phyloP scores from a whole-genome alignment of 2,113 vertebrate species.

The Mesocricetus auratus region DNA sequence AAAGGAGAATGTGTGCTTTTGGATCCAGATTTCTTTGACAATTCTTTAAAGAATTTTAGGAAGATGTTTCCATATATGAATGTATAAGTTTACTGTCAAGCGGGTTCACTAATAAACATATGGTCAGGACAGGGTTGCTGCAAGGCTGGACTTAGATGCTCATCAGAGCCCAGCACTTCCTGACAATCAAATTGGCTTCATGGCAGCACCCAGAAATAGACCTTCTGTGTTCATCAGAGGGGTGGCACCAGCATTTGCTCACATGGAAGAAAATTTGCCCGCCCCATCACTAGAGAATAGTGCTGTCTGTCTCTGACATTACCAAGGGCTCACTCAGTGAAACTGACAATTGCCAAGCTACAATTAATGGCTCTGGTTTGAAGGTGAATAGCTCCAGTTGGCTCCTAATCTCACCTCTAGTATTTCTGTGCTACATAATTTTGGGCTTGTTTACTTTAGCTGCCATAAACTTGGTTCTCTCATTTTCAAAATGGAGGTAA shows the following conservation, averaged over 20 bases:
- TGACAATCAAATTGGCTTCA: background rate
- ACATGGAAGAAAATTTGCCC: background rate
- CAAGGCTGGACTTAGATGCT: background rate
- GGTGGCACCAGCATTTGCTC: background rate
- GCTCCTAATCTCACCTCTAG: background rate
- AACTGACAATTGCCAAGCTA: background rate
- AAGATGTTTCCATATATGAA: background rate
- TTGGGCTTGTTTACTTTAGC: background rate
- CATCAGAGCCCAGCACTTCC: background rate
- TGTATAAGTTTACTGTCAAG: background rate
- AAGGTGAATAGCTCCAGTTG: background rate
- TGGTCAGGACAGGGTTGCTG: too few species aligned
- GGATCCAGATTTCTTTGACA: background rate
- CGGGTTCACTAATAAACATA: background rate
- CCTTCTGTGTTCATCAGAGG: background rate
- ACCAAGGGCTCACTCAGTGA: background rate
- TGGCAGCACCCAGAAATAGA: background rate
- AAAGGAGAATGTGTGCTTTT: background rate
- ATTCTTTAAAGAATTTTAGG: background rate
- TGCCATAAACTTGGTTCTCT: conserved; percentile 16
- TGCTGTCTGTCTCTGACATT: background rate
- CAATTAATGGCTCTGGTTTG: background rate
- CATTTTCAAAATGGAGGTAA: background rate
- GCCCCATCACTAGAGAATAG: fast-evolving
- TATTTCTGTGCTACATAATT: background rate